Base-by-base conservation (phyloP, 1,140 invertebrate genomes). In the Cydia fagiglandana region DNA sequence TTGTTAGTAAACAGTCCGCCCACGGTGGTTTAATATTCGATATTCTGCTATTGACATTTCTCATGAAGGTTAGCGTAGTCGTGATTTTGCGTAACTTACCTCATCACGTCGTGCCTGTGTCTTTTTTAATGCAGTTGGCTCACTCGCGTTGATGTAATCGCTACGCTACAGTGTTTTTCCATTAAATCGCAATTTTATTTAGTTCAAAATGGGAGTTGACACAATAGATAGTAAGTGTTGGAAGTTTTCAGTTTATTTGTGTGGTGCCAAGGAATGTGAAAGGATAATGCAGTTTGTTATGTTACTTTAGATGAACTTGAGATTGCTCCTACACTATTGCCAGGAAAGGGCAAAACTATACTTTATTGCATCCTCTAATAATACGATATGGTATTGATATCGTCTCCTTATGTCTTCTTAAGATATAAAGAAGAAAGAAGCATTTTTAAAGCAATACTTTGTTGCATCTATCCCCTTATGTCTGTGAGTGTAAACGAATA, bases 71-170 rank as follows among this genome's bases (percentile, higher is more conserved):
- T 88, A 77, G 77, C 75, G 68, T 77, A 86, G 88, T 91, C 89
- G 90, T 92, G 90, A 90, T 90, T 91, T 91, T 90, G 88, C 88
- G 88, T 89, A 91, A 91, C 86, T 87, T 83, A 86, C 84, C 84
- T 84, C 87, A 84, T 41, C 76, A 56, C 75, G 73, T 38, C 75
- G 83, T 81, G 86, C 75, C 84, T 80, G 81, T 75, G 76, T 81
- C 77, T 79, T 87, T 84, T 84, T 80, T 79, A 81, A 81, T 75
- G 76, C 78, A 82, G 83, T 84, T 82, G 79, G 79, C 80, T 82
- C 77, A 84, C 53, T 64, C 47, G 53, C 73, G 66, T 45, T 70
- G 73, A 74, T 74, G 45, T 50, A 56, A 53, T 74, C 73, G 47
- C 17, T 77, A 53, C 73, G 34, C 45, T 70, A 74, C 74, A 76